Evolutionary conservation across 2,888 invertebrate genomes (phyloP), one percentile per base, ranked within the genome.

Genomic region (Andrena hattorfiana): DNA sequence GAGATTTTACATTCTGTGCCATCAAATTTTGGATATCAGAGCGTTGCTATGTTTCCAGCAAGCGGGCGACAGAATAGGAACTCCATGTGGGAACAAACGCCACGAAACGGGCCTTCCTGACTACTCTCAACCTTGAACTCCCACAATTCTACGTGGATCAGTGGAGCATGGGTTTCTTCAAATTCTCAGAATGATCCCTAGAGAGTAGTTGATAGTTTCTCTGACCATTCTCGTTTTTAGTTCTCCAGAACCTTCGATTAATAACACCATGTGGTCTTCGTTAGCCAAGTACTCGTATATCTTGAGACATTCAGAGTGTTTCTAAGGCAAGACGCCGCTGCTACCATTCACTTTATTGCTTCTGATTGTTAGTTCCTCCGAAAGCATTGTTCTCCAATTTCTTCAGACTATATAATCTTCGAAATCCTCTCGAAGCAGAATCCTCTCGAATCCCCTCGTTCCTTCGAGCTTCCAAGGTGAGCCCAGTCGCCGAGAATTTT

Each of bases 1-100:
- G 83, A 76, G 72, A 81, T 81, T 75, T 78, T 74, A 67, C 56
- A 51, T 70, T 74, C 68, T 32, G 23, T 54, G 74, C 42, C 30
- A 60, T 59, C 56, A 56, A 13, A 49, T 35, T 51, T 64, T 51
- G 16, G 81, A 67, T 66, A 66, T 26, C 10, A 10, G 23, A 10
- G 10, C 23, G 23, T 23, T 4, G 54, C 26, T 56, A 4, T 4
- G 10, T 20, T 56, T 26, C 23, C 23, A 56, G 10, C 26, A 26
- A 56, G 54, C 56, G 7, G 1, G 16, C 16, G 1, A 16, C 42
- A 16, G 32, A 35, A 20, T 32, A 8, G 20, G 4, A 23, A 20
- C 35, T 59, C 6, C 49, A 16, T 20, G 30, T 49, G 16, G 28
- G 42, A 42, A 16, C 48, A 16, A 42, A 16, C 1, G 16, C 16